Evolutionary conservation across 2,888 invertebrate genomes (phyloP), one percentile per base, ranked within the genome.

Genomic region (Miltochrista miniata): DNA sequence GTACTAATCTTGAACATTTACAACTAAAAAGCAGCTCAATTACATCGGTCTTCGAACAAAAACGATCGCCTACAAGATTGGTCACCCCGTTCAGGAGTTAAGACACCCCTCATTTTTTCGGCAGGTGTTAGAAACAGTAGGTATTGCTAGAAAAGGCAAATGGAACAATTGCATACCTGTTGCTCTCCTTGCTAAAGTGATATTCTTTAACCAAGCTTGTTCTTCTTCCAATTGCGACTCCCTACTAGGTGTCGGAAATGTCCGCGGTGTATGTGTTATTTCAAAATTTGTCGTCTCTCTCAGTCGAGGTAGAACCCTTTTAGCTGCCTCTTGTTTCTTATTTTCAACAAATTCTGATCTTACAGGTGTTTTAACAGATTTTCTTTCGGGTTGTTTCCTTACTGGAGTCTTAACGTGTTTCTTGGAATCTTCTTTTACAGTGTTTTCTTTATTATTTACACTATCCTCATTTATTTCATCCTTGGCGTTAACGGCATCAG

Each of bases 191-290:
- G 96, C 95, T 71, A 94, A 93, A 2, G 95, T 95, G 70, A 97
- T 95, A 76, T 97, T 97, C 60, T 92, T 92, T 56, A 97, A 79
- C 96, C 96, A 97, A 87, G 95, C 94, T 64, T 96, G 93, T 81
- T 97, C 97, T 73, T 95, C 94, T 0, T 90, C 83, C 12, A 92
- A 90, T 43, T 91, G 90, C 0, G 96, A 96, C 79, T 96, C 96
- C 55, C 97, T 89, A 45, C 94, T 94, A 0, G 97, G 97, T 1
- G 97, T 97, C 0, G 96, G 95, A 76, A 98, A 96, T 15, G 93
- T 93, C 48, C 97, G 90, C 9, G 94, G 93, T 0, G 97, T 96
- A 73, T 97, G 96, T 30, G 87, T 92, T 9, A 97, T 93, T 59
- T 93, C 90, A 45, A 97, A 92, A 35, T 89, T 90, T 7, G 92